Evolutionary conservation across 2,797 vertebrate genomes (phyloP).

Genomic region (Malacoraja senta): DNA sequence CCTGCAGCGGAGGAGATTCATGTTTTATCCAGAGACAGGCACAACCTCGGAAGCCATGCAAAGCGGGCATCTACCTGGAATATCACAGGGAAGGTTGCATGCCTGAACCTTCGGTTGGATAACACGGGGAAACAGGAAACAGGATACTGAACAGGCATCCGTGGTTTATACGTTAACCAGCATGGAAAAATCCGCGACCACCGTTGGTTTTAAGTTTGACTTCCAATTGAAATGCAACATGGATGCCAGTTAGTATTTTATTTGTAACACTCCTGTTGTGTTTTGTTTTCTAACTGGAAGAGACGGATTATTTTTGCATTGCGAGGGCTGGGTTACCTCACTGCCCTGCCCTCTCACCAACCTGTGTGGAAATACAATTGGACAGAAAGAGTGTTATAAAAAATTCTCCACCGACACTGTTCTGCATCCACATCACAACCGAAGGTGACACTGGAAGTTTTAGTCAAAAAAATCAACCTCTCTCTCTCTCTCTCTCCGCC

Average conservation of each 20-base stretch:
- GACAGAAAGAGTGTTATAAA: constrained; percentile 1
- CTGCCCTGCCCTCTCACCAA: background rate
- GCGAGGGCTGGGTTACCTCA: background rate
- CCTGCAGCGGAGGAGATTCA: background rate
- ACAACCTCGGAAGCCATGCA: background rate
- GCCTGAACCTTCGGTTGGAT: background rate
- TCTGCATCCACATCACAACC: background rate
- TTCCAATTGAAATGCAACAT: background rate
- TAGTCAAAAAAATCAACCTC: background rate
- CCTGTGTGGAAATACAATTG: background rate
- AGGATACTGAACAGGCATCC: constrained; percentile 3
- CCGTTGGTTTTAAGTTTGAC: background rate
- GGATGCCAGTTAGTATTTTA: background rate
- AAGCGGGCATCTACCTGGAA: background rate
- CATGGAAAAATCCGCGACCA: background rate
- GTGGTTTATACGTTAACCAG: background rate
- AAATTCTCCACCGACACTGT: background rate
- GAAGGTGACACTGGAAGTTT: background rate
- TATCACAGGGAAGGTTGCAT: background rate
- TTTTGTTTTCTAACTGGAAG: background rate
- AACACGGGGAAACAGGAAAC: constrained; percentile 12
- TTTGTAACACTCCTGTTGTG: constrained; percentile 3
- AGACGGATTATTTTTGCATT: background rate
- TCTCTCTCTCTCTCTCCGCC: background rate
- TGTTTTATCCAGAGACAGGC: constrained; percentile 16